Evolutionary conservation across 2,113 vertebrate genomes (phyloP).

Genomic region (Columbina picui): DNA sequence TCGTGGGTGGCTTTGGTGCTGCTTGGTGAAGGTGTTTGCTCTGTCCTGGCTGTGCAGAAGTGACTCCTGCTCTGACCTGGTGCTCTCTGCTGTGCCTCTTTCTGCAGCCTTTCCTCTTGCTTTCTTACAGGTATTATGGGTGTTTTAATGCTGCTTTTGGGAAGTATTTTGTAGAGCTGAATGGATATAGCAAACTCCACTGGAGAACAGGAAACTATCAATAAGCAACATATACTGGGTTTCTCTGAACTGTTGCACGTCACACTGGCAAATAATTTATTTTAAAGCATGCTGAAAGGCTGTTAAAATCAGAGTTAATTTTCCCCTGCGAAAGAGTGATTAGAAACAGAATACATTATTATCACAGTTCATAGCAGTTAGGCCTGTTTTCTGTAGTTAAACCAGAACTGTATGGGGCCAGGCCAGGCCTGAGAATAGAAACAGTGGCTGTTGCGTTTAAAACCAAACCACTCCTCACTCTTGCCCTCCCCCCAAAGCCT

Average conservation of each 20-base stretch:
- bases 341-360: neutral
- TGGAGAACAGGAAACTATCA: neutral
- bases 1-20: neutral
- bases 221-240: neutral
- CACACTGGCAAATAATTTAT: neutral
- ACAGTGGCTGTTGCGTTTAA: neutral
- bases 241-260: neutral
- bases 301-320: slow-evolving; percentile 1
- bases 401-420: neutral
- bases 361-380: neutral
- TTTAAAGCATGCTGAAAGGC: neutral
- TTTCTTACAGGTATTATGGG: neutral
- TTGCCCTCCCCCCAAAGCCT: neutral
- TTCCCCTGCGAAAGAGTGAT: neutral
- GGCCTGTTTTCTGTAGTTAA: neutral
- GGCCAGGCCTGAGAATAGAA: neutral
- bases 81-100: neutral
- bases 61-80: neutral
- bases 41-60: neutral
- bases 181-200: neutral
- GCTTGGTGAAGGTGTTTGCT: neutral
- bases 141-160: neutral
- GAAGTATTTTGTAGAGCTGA: neutral
- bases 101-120: neutral
- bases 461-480: neutral